phyloP scores from a whole-genome alignment of 2,888 invertebrate species.

The Andricus curvator region DNA sequence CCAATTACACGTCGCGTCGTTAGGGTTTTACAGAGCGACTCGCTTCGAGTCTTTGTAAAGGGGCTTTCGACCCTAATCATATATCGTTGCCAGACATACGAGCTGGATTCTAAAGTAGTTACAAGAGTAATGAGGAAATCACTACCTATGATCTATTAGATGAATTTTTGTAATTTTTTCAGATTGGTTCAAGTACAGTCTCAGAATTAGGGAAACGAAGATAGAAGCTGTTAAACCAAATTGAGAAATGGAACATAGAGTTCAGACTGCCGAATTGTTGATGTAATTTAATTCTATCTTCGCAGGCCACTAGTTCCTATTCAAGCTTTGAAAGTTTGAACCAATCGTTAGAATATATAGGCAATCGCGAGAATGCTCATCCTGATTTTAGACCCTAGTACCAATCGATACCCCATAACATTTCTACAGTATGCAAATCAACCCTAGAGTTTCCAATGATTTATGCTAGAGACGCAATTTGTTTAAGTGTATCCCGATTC shows the following conservation, averaged over 20 bases:
- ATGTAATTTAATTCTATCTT: neutral
- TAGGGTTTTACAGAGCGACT: slow-evolving; percentile 59
- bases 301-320: neutral
- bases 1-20: slow-evolving; percentile 69
- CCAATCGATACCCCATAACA: slow-evolving; percentile 62
- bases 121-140: slow-evolving; percentile 8
- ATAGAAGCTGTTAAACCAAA: neutral
- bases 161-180: neutral
- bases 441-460: slow-evolving; percentile 73
- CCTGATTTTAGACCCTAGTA: slow-evolving; percentile 67
- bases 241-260: neutral
- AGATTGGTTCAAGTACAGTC: neutral
- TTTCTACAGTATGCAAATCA: slow-evolving; percentile 76
- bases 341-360: slow-evolving; percentile 59
- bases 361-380: slow-evolving; percentile 73
- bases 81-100: slow-evolving; percentile 19
- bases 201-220: no score
- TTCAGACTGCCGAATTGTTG: neutral
- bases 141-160: neutral
- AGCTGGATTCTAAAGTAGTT: neutral
- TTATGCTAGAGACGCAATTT: slow-evolving; percentile 74
- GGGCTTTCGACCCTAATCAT: slow-evolving; percentile 37
- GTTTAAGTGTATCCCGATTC: slow-evolving; percentile 78
- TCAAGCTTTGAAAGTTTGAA: slow-evolving; percentile 11
- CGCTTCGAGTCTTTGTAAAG: slow-evolving; percentile 1